Conservation (phyloP, 1,140 invertebrate genomes). For the Lethocerus indicus region DNA sequence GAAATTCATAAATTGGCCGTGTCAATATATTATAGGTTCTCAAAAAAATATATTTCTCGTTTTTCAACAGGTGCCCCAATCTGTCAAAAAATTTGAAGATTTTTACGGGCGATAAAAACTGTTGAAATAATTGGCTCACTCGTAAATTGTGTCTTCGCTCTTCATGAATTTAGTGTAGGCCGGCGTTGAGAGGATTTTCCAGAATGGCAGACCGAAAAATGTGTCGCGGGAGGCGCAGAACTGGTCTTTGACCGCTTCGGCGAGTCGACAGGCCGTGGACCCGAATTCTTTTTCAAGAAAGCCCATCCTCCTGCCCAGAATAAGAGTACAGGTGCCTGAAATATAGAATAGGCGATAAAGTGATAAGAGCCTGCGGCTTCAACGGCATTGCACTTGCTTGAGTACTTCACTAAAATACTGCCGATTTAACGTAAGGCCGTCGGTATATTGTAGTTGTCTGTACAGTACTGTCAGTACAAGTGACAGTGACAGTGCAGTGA, state of each 20-base stretch:
- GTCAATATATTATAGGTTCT: slow-evolving; percentile 11
- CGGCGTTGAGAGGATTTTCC: slow-evolving; percentile 60
- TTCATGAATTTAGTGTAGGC: slow-evolving; percentile 51
- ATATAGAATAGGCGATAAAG: too few relatives aligned
- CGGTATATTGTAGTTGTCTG: too few relatives aligned
- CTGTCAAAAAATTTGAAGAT: too few relatives aligned
- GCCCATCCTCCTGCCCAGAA: slow-evolving; percentile 59
- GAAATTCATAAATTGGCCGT: slow-evolving; percentile 20
- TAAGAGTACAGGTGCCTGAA: slow-evolving; percentile 51
- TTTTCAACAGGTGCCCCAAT: too few relatives aligned
- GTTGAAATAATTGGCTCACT: slow-evolving; percentile 23
- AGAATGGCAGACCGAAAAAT: slow-evolving; percentile 63
- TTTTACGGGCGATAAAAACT: too few relatives aligned
- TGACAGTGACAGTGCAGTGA: too few relatives aligned
- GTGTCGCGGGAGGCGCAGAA: slow-evolving; percentile 60
- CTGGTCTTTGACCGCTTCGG: slow-evolving; percentile 49
- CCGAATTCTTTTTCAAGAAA: slow-evolving; percentile 44
- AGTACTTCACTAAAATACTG: too few relatives aligned
- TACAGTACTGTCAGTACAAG: too few relatives aligned
- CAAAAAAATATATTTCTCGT: background rate
- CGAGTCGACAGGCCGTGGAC: slow-evolving; percentile 30
- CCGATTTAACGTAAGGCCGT: too few relatives aligned
- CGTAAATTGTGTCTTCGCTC: slow-evolving; percentile 65
- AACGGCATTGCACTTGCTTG: too few relatives aligned
- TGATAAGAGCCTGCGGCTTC: too few relatives aligned